phyloP scores from a whole-genome alignment of 2,113 vertebrate species.

The Eulacestoma nigropectus region DNA sequence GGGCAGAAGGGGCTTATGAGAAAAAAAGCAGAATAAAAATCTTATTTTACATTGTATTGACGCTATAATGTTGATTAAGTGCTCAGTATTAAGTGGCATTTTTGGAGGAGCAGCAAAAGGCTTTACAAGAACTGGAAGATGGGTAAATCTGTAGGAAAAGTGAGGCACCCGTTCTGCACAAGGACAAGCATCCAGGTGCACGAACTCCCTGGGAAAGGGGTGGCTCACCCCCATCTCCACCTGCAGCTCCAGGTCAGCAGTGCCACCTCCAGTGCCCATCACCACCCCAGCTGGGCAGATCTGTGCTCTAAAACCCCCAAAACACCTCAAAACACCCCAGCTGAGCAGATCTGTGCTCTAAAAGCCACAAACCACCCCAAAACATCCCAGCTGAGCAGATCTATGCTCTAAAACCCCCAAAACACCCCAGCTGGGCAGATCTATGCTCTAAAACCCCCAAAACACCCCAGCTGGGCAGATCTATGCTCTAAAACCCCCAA shows the following conservation, averaged over 20 bases:
- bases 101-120: not conserved
- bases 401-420: too few species aligned
- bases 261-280: not conserved
- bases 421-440: too few species aligned
- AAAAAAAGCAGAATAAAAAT: not conserved
- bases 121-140: not conserved
- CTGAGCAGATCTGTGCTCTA: too few species aligned
- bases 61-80: fast-evolving
- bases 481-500: too few species aligned
- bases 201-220: not conserved
- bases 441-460: not conserved
- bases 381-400: too few species aligned
- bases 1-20: not conserved
- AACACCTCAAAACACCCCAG: too few species aligned
- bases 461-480: too few species aligned
- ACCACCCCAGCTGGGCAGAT: not conserved
- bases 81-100: not conserved
- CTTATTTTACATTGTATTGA: not conserved
- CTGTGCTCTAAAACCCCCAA: not conserved
- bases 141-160: not conserved
- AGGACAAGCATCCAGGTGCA: not conserved
- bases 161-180: not conserved
- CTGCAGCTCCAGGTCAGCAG: not conserved
- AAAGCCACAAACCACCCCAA: too few species aligned
- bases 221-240: not conserved